Evolutionary conservation across 2,888 invertebrate genomes (phyloP), one percentile per base, ranked within the genome.

Genomic region (Chrysolina haemoptera): DNA sequence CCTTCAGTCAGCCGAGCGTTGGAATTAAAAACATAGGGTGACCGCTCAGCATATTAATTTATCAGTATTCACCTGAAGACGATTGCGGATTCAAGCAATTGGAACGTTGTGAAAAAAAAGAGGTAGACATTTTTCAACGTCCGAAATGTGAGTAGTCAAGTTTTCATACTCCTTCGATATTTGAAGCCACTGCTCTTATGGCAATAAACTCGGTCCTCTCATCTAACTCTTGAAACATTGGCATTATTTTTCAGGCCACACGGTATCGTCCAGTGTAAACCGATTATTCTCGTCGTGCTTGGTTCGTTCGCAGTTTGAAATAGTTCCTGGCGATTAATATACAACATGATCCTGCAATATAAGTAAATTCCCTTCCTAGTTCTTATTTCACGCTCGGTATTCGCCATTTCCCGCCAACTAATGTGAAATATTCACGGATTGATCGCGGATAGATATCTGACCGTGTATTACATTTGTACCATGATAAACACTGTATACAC

Each of bases 211-310:
- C n/a, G n/a, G n/a, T n/a, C n/a, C n/a, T n/a, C n/a, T n/a, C n/a
- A n/a, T n/a, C n/a, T n/a, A n/a, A n/a, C n/a, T n/a, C n/a, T n/a
- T n/a, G n/a, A n/a, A n/a, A n/a, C n/a, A n/a, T n/a, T n/a, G n/a
- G n/a, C n/a, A n/a, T n/a, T n/a, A 35, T 35, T 35, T 35, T 35
- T 35, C 35, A 8, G 55, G 12, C 35, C 59, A 59, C 59, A 14
- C 59, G n/a, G 59, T 74, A 74, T 62, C 43, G 74, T 35, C 27
- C 27, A 59, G 27, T 71, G 69, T 79, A 76, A 79, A 78, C 73
- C 78, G 79, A 81, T 81, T 80, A 81, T 80, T 78, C 80, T 73
- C 77, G 69, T 77, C 80, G 80, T 80, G 81, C 76, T 74, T 76
- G 62, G 70, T 53, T 76, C 77, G 27, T 8, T 18, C 55, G 16